Base-by-base conservation (phyloP, 37 sponge, comb jelly and placozoan genomes). In the Hexactinellida sp. region DNA sequence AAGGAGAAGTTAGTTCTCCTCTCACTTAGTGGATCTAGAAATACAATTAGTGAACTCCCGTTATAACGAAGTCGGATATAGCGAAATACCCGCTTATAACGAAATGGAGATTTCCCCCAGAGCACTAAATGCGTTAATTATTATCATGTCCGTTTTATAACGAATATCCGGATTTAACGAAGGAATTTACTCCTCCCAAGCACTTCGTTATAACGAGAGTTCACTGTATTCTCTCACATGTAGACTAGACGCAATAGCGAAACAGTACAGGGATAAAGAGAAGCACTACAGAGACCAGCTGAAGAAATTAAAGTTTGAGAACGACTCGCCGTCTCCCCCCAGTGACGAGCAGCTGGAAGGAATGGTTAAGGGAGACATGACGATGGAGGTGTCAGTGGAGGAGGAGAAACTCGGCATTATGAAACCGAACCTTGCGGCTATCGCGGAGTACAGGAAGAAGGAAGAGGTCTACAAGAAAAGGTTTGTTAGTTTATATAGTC, bases 381-480 rank as follows among this genome's bases (percentile, higher is more conserved):
- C 89, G 82, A 87, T 85, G 21, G 91, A 94, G 85, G 94, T 95
- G 36, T 90, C 94, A 23, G 86, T 92, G 24, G 54, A 94, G 37
- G 94, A 92, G 89, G 94, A 93, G 88, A 55, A 38, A 83, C 87
- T 95, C 83, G 86, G 91, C 38, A 86, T 92, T 54, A 95, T 93
- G 94, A 90, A 93, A 10, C 99, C 99, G 24, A 98, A 95, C 85
- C 94, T 98, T 94, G 94, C 94, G 9, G 94, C 94, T 52, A 95
- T 98, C 36, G 95, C 92, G 85, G 96, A 94, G 83, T 98, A 94
- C 91, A 90, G 84, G 84, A 76, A 85, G 39, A 98, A 97, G 90
- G 94, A 91, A 47, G 88, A 21, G 7, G 37, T 85, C 9, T 38
- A 37, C 76, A n/a, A 28, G 37, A 38, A 38, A 37, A 83, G 39